Conservation (phyloP, 2,113 vertebrate species). For the Ctenodactylus gundi region DNA sequence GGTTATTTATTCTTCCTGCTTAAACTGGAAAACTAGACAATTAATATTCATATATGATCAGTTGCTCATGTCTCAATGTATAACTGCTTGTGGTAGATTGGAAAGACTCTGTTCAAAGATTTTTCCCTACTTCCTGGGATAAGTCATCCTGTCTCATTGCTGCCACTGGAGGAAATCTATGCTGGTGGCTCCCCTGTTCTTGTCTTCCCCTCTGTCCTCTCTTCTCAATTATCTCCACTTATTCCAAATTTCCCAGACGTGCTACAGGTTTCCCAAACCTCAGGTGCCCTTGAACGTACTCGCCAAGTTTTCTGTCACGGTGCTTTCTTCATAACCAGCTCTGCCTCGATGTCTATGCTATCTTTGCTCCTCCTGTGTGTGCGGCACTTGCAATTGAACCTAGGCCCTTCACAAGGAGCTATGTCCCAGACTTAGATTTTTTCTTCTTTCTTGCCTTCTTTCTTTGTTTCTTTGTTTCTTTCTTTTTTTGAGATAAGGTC, state of each 20-base stretch:
- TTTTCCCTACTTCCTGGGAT: neutral
- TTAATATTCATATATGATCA: neutral
- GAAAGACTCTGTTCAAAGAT: neutral
- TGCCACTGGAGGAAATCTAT: neutral
- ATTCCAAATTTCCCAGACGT: neutral
- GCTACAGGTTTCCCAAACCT: neutral
- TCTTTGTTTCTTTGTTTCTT: no score
- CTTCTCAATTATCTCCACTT: rapidly evolving
- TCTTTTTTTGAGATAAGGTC: neutral
- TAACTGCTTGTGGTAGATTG: neutral
- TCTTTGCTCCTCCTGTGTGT: neutral
- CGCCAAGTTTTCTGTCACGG: neutral
- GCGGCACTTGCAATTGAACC: neutral
- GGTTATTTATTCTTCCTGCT: slow-evolving; percentile 14
- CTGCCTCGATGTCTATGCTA: neutral
- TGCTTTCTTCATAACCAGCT: neutral
- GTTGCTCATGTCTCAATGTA: neutral
- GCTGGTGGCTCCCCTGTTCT: neutral
- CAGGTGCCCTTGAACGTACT: neutral
- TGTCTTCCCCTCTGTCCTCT: neutral
- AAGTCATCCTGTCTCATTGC: neutral
- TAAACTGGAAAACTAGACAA: slow-evolving; percentile 46
- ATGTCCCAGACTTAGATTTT: neutral
- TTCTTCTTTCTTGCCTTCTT: no score
- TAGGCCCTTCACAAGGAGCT: neutral